Base-by-base conservation (phyloP, 2,888 invertebrate species). In the Scelioninae gen. 1 region DNA sequence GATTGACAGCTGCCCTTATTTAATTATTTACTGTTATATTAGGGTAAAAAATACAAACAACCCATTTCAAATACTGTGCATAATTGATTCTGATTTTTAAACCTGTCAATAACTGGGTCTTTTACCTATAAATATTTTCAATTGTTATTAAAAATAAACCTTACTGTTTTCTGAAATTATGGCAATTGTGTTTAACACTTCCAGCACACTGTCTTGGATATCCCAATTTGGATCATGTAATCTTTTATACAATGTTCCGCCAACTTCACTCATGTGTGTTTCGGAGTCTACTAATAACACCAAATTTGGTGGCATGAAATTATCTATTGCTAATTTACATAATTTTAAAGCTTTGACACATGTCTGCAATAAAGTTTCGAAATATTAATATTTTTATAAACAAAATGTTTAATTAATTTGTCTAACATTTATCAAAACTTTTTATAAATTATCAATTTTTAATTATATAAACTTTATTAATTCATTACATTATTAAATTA, bases 171-270 rank as follows among this genome's bases (percentile, higher is more conserved):
- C 94, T 0, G 96, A 95, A 84, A 96, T 95, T 49, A 93, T 93
- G 0, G 95, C 95, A 88, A 96, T 95, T 0, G 95, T 95, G 51
- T 94, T 94, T 7, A 97, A 92, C 47, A 96, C 92, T 90, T 97
- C 96, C 31, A 97, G 89, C 0, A 96, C 95, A 5, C 95, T 95
- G 86, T 97, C 97, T 45, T 96, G 93, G 0, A 97, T 94, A 91
- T 97, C 96, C 97, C 97, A 97, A 60, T 95, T 93, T 4, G 93
- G 92, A 88, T 96, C 96, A 85, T 96, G 95, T 89, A 96, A 93
- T 88, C 96, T 95, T 90, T 94, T 94, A 62, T 94, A 94, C 5
- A 97, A 93, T 10, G 96, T 94, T 10, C 94, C 94, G 0, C 95
- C 96, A 8, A 96, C 91, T 78, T 94, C 94, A 79, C 95, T 93